phyloP scores from a whole-genome alignment of 2,797 vertebrate genomes.

The Zalophus californianus region DNA sequence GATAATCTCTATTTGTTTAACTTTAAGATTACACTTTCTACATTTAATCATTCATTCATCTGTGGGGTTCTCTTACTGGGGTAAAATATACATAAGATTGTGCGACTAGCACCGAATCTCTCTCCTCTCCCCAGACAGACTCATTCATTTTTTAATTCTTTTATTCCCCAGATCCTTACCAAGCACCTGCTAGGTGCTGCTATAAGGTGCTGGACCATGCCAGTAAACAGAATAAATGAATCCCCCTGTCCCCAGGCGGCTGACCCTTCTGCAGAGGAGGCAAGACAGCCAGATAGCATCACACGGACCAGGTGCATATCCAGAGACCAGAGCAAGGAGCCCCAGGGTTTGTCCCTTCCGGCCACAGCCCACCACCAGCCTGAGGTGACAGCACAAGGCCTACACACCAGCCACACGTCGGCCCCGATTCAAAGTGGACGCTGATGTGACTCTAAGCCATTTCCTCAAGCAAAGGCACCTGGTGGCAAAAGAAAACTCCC shows the following conservation, averaged over 20 bases:
- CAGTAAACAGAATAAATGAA: not conserved
- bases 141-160: not conserved
- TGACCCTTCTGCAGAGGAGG: not conserved
- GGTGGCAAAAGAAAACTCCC: not conserved
- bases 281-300: fast-evolving
- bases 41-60: not conserved
- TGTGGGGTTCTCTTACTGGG: not conserved
- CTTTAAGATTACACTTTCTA: not conserved
- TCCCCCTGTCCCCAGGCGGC: not conserved
- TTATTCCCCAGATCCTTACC: fast-evolving
- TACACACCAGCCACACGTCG: fast-evolving
- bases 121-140: fast-evolving
- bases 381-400: fast-evolving
- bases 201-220: fast-evolving
- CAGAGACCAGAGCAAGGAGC: too few species aligned
- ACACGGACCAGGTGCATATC: not conserved
- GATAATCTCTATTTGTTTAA: not conserved
- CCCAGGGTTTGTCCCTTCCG: fast-evolving
- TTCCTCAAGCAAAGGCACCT: too few species aligned
- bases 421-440: not conserved
- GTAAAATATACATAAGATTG: not conserved
- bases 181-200: not conserved
- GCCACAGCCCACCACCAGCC: not conserved
- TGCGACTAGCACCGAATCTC: not conserved
- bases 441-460: too few species aligned